These are phyloP conservation scores for Rhynchonycteris naso DNA, from an alignment of 2,797 vertebrate genomes.

Conservation along the genomic window DNA sequence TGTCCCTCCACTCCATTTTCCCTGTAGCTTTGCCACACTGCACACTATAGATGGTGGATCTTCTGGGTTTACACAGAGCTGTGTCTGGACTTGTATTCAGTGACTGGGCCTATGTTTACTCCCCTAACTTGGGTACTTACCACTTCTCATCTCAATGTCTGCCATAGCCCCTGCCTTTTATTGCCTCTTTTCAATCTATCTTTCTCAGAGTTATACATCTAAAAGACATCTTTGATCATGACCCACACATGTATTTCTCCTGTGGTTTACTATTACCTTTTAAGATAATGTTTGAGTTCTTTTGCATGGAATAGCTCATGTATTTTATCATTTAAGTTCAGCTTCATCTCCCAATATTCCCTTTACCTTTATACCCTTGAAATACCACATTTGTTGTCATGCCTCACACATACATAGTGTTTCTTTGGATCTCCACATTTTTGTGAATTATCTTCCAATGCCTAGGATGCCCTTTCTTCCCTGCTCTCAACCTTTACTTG, in stretches of 20 bases:
- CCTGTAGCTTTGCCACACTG: neutral
- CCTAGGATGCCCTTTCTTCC: neutral
- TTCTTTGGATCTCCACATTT: neutral
- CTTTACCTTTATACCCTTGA: neutral
- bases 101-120: neutral
- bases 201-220: neutral
- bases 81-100: neutral
- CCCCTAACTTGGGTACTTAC: neutral
- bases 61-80: too few relatives aligned
- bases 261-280: neutral
- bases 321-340: neutral
- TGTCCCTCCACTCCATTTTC: neutral
- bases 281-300: neutral
- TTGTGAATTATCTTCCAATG: neutral
- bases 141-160: neutral
- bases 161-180: neutral
- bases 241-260: neutral
- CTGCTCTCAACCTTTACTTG: neutral
- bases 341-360: neutral
- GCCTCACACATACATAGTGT: too few relatives aligned
- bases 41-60: rapidly evolving
- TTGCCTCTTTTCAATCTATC: neutral
- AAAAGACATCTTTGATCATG: neutral
- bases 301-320: neutral
- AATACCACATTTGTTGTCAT: neutral